Conservation (phyloP, 2,888 invertebrate species). For the Junonia oenone region DNA sequence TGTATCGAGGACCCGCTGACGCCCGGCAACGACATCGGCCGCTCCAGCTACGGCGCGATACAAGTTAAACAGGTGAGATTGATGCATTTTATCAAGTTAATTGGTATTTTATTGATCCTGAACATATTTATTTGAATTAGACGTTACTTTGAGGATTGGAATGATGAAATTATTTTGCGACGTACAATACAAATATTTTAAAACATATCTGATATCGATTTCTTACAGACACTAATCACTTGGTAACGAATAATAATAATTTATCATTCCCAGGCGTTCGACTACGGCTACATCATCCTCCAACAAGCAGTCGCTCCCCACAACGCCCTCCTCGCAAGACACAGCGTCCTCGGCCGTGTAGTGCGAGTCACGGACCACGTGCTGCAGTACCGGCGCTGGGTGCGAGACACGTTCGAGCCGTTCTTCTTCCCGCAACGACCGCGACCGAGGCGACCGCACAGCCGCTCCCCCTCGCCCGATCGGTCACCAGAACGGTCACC, state of each 20-base stretch:
- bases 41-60: constrained; percentile 96
- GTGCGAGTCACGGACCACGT: constrained; percentile 97
- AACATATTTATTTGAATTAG: too few relatives aligned
- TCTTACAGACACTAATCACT: too few relatives aligned
- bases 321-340: constrained; percentile 70
- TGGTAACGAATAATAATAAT: too few relatives aligned
- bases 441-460: constrained; percentile 28
- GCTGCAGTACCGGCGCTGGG: constrained; percentile 79
- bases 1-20: constrained; percentile 99
- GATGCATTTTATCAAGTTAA: too few relatives aligned
- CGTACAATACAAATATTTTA: too few relatives aligned
- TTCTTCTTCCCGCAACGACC: constrained; percentile 60
- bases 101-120: too few relatives aligned
- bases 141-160: too few relatives aligned
- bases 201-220: too few relatives aligned
- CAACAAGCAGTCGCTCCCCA: constrained; percentile 84
- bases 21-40: constrained; percentile 97
- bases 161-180: too few relatives aligned
- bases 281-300: constrained; percentile 94
- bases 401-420: constrained; percentile 65
- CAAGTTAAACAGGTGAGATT: constrained; percentile 83
- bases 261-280: constrained; percentile 87
- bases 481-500: constrained; percentile 13
- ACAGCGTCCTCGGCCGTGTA: constrained; percentile 91
- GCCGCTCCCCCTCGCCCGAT: constrained; percentile 24